A percentile compares a stretch with the other conserved stretches of the same genome.
phyloP scores from a whole-genome alignment of 2,888 invertebrate genomes.

The Merodon equestris region DNA sequence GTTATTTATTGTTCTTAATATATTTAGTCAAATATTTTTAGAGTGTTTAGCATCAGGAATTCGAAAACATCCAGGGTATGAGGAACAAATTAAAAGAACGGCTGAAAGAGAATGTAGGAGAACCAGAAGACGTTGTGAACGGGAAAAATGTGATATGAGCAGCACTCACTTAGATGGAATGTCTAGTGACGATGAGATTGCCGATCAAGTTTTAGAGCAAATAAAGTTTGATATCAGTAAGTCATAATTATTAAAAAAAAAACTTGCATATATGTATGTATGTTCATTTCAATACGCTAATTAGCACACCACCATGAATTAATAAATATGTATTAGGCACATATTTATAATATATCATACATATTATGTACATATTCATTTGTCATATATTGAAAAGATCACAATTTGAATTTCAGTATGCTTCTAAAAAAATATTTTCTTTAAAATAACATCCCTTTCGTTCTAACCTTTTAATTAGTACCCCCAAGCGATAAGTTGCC shows the following conservation, averaged over 20 bases:
- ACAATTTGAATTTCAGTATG: too few species aligned
- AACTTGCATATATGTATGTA: not conserved
- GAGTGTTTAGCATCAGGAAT: constrained; percentile 72
- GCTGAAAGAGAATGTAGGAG: constrained; percentile 96
- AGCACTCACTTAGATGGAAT: constrained; percentile 92
- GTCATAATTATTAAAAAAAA: constrained; percentile 71
- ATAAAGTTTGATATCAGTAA: constrained; percentile 81
- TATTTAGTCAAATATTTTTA: not conserved
- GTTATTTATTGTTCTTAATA: too few species aligned
- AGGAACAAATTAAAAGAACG: constrained; percentile 87
- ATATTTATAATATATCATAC: too few species aligned
- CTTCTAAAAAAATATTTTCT: too few species aligned
- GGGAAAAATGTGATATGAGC: constrained; percentile 84
- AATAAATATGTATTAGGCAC: too few species aligned
- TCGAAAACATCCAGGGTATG: constrained; percentile 80
- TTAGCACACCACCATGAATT: too few species aligned
- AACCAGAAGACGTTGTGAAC: constrained; percentile 88
- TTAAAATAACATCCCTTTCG: too few species aligned
- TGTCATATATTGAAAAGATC: too few species aligned
- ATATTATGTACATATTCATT: too few species aligned
- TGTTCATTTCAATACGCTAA: too few species aligned
- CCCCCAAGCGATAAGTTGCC: too few species aligned
- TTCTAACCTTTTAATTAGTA: too few species aligned
- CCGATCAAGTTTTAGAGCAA: constrained; percentile 87
- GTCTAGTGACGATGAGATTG: constrained; percentile 97